Conservation (phyloP, 2,797 vertebrate species). For the Paramormyrops hopkinsi region DNA sequence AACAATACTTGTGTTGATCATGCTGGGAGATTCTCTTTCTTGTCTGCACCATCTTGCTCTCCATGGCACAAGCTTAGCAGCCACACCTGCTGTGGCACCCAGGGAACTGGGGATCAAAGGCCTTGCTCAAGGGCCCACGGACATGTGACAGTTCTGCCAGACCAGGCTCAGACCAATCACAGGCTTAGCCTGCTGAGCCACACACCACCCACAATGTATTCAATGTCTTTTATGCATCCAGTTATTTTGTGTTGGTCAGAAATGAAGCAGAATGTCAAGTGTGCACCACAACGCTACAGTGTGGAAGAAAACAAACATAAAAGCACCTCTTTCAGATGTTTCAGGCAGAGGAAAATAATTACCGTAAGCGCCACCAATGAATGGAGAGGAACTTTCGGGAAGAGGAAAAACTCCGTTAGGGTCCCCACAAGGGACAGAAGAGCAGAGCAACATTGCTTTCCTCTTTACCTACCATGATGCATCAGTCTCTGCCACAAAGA, state of each 20-base stretch:
- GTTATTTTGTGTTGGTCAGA: neutral
- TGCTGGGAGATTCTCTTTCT: neutral
- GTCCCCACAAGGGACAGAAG: neutral
- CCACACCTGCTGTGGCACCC: neutral
- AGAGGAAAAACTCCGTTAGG: neutral
- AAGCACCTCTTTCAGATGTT: constrained; percentile 33
- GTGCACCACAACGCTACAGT: neutral
- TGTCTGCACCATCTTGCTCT: neutral
- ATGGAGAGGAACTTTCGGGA: neutral
- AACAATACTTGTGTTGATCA: neutral
- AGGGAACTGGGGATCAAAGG: neutral
- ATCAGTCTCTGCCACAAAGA: neutral
- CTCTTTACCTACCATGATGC: neutral
- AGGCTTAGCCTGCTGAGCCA: neutral
- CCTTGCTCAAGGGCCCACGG: neutral
- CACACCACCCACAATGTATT: neutral
- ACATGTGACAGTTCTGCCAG: neutral
- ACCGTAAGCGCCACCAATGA: constrained; percentile 26
- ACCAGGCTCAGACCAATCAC: neutral
- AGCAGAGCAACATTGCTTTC: neutral
- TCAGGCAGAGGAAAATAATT: constrained; percentile 27
- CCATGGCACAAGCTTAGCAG: neutral
- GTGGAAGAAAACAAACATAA: neutral
- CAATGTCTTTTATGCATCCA: neutral
- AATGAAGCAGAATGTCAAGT: neutral